Conservation (phyloP, 2,113 vertebrate species). For the Callospermophilus lateralis region DNA sequence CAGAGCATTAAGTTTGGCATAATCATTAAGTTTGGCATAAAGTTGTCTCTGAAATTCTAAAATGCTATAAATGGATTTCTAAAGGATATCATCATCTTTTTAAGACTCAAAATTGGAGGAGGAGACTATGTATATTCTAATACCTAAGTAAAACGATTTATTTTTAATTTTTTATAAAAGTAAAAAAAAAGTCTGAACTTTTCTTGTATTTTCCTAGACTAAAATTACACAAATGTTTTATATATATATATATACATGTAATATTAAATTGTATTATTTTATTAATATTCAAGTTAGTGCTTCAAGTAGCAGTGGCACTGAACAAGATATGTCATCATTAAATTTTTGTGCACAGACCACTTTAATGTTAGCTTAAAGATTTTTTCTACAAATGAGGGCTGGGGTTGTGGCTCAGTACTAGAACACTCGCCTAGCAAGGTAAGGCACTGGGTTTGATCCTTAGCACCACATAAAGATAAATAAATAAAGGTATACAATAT, state of each 20-base stretch:
- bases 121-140: not conserved
- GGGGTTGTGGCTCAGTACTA: no score
- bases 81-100: not conserved
- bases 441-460: no score
- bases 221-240: slow-evolving; percentile 48
- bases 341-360: not conserved
- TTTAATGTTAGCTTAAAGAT: not conserved
- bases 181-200: not conserved
- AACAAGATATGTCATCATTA: not conserved
- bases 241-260: not conserved
- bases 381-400: not conserved
- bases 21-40: not conserved
- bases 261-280: slow-evolving; percentile 20
- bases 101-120: not conserved
- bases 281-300: not conserved
- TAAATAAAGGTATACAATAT: no score
- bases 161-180: slow-evolving; percentile 19
- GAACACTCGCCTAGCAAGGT: no score
- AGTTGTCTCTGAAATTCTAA: not conserved
- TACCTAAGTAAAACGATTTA: not conserved
- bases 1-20: not conserved
- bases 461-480: no score
- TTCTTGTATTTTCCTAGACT: not conserved
- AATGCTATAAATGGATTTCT: not conserved
- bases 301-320: not conserved